Conservation (phyloP, 2,888 invertebrate genomes). For the Ophion slaviceki region DNA sequence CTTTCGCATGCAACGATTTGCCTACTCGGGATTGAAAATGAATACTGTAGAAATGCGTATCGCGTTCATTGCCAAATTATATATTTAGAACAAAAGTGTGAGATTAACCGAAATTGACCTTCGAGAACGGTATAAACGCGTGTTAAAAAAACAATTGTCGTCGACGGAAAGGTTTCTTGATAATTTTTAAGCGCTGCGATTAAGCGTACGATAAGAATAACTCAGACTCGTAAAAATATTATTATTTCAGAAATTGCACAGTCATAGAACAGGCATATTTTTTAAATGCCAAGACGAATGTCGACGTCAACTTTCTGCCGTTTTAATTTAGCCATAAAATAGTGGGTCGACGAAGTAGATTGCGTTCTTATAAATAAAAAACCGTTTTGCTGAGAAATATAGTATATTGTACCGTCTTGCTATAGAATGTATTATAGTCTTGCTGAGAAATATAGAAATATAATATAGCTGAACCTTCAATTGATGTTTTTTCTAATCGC, state of each 20-base stretch:
- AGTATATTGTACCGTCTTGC: too few species aligned
- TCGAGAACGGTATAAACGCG: background rate
- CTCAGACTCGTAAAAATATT: background rate
- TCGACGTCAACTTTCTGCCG: background rate
- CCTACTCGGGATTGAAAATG: background rate
- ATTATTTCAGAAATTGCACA: background rate
- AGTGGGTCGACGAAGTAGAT: too few species aligned
- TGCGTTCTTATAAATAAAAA: too few species aligned
- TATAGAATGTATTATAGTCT: too few species aligned
- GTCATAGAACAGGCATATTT: background rate
- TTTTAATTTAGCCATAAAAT: too few species aligned
- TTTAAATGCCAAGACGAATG: background rate
- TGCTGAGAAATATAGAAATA: too few species aligned
- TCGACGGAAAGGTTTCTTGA: background rate
- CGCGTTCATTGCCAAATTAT: background rate
- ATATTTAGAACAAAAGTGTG: background rate
- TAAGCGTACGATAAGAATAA: background rate
- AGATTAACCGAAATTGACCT: background rate
- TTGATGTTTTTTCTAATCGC: too few species aligned
- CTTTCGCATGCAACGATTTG: background rate
- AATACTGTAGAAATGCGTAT: background rate
- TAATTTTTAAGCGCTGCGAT: background rate
- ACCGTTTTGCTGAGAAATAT: too few species aligned
- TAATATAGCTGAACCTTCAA: too few species aligned
- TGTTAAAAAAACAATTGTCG: background rate